These are phyloP conservation scores for Hydrozoanthus tunicans DNA, from an alignment of 64 coral and sea anemone species.

Conservation along the genomic window DNA sequence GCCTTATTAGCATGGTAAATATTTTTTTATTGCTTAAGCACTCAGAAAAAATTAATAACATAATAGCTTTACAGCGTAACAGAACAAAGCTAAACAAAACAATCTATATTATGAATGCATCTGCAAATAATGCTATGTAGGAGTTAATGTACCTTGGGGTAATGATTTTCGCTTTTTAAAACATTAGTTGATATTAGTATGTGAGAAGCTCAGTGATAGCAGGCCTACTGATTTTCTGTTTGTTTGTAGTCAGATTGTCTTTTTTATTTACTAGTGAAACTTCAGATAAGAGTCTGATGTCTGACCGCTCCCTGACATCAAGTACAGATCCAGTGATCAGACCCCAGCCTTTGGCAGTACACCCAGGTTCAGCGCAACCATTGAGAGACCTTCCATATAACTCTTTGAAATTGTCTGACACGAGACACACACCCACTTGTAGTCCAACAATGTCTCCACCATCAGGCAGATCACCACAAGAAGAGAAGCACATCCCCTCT, in stretches of 20 bases:
- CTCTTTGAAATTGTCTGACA: not conserved
- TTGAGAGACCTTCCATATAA: slow-evolving; percentile 14
- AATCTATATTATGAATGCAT: too few relatives aligned
- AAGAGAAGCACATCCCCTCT: not conserved
- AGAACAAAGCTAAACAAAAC: too few relatives aligned
- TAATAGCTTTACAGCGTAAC: too few relatives aligned
- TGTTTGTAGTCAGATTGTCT: not conserved
- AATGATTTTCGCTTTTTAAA: too few relatives aligned
- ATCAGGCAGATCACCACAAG: not conserved
- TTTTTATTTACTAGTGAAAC: slow-evolving; percentile 20
- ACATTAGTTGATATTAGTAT: not conserved
- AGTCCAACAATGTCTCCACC: not conserved
- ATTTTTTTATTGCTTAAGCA: too few relatives aligned
- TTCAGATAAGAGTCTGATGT: not conserved
- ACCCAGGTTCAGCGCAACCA: slow-evolving; percentile 46
- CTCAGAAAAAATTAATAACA: too few relatives aligned
- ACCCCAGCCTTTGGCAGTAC: slow-evolving; percentile 36
- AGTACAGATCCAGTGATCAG: slow-evolving; percentile 38
- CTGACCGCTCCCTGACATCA: slow-evolving; percentile 28
- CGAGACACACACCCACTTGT: not conserved
- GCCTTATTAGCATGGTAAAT: too few relatives aligned
- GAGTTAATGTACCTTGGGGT: too few relatives aligned
- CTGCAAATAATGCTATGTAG: too few relatives aligned
- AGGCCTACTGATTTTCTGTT: not conserved
- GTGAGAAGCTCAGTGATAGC: not conserved